Base-by-base conservation (phyloP, 1,140 invertebrate species). In the Bactericera cockerelli region DNA sequence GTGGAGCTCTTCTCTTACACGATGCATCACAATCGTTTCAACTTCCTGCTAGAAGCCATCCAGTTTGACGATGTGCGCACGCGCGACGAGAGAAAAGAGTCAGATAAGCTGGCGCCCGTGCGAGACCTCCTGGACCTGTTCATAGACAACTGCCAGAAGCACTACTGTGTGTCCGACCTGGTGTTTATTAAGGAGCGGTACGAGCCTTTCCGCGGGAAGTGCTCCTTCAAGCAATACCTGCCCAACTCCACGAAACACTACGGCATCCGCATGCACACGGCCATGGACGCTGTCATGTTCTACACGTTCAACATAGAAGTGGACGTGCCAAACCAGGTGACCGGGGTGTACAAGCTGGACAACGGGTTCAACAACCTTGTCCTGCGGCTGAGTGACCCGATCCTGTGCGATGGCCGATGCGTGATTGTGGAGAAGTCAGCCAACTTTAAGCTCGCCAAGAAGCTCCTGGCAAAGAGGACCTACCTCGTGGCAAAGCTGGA, bases 361-460 rank as follows among this genome's bases (percentile, higher is more conserved):
- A 72, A 71, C 58, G 53, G 36, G 38, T 56, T 66, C 31, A 24
- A 55, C 58, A 67, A 68, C 60, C 60, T 73, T 19, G 69, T 72
- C 10, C 61, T 68, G 61, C 62, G 67, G 56, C 56, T 72, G 28
- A 62, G 67, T 56, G 60, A 63, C 63, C 66, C 66, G 58, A 69
- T 72, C 63, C 62, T 56, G 26, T 66, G 64, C n/a, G 65, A 69
- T 56, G 65, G 65, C 21, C 59, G 70, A 59, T 72, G 73, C 61
- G 54, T 73, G 19, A 73, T 70, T 6, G 63, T 69, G 28, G 70
- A 72, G 62, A 72, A 70, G 63, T 72, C 66, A 67, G 73, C 67
- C 62, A 67, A 66, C 55, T 65, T 65, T 42, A 63, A 71, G 28
- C 63, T 67, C 22, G 59, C 73, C 33, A 62, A 59, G 6, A 61